These are phyloP conservation scores for Strigamia transsilvanica DNA, from an alignment of 2,888 invertebrate species.

Conservation along the genomic window DNA sequence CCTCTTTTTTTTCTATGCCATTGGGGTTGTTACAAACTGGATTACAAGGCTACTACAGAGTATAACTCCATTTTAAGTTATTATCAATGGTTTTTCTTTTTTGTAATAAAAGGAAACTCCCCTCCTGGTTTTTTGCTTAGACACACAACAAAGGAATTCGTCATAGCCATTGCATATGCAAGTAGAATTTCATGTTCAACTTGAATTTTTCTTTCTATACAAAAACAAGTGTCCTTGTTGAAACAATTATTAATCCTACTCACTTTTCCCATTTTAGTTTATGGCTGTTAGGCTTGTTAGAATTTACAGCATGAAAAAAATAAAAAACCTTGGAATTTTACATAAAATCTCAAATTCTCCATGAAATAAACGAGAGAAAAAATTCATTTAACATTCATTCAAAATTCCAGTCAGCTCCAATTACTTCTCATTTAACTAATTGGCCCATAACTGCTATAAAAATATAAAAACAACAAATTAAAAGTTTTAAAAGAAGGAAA, in stretches of 20 bases:
- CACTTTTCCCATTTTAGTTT: background rate
- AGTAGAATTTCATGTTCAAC: too few relatives aligned
- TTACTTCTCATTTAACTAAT: conserved; percentile 28
- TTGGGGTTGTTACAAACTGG: conserved; percentile 12
- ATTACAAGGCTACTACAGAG: conserved; percentile 46
- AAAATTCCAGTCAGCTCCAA: background rate
- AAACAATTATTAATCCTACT: background rate
- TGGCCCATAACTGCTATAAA: background rate
- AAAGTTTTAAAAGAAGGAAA: background rate
- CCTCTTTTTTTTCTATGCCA: conserved; percentile 15
- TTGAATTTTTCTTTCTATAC: background rate
- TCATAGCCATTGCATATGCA: too few relatives aligned
- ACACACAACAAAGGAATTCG: background rate
- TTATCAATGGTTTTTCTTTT: background rate
- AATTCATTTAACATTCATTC: background rate
- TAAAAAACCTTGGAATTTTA: conserved; percentile 13
- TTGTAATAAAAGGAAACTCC: background rate
- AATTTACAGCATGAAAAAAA: background rate
- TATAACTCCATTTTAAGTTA: background rate
- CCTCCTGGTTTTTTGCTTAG: background rate
- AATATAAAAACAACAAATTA: background rate
- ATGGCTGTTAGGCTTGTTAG: background rate
- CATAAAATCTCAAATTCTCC: background rate
- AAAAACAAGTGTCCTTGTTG: conserved; percentile 11
- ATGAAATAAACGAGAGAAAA: background rate